Evolutionary conservation across 1,140 invertebrate genomes (phyloP), one percentile per base, ranked within the genome.

Genomic region (Zelostemma sp.): DNA sequence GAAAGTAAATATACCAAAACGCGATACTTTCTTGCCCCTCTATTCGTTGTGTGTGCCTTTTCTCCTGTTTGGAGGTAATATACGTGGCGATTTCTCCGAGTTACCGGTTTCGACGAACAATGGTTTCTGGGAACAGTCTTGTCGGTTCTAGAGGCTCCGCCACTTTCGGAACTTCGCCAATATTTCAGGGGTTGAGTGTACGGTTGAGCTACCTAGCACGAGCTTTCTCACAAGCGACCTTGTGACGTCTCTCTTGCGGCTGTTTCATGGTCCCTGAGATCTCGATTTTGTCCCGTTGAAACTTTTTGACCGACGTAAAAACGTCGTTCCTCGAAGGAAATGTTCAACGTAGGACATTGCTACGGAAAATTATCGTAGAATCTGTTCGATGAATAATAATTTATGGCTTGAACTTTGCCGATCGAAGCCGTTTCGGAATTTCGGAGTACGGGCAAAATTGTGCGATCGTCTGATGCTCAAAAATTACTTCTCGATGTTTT

Each of bases 81-180:
- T 83, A 84, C 82, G 78, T 82, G 81, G 78, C 75, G 80, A 84
- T 80, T 80, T 74, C 65, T 62, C 55, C 62, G 76, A 78, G 75
- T 77, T 80, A 69, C 71, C 71, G 76, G 72, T 73, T 76, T 65
- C 61, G 63, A 61, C 78, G 80, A 82, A 84, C 80, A 82, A 84
- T 82, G 78, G 77, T 63, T 74, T 68, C 68, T 53, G 73, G 45
- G 70, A 79, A 72, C 14, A 43, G 40, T 43, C 40, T 43, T 76
- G 68, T 78, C 71, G 74, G 76, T 73, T 61, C 61, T 65, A 25
- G 31, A 60, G 51, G 53, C 54, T 53, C 68, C 54, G 69, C 66
- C 64, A 63, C 73, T 74, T 74, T 74, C 69, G 70, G 80, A 84
- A 84, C 77, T 83, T 84, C 28, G 72, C 61, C 80, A 63, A 83